Evolutionary conservation across 1,140 invertebrate species (phyloP), one percentile per base, ranked within the genome.

Genomic region (Diorhabda elongata): DNA sequence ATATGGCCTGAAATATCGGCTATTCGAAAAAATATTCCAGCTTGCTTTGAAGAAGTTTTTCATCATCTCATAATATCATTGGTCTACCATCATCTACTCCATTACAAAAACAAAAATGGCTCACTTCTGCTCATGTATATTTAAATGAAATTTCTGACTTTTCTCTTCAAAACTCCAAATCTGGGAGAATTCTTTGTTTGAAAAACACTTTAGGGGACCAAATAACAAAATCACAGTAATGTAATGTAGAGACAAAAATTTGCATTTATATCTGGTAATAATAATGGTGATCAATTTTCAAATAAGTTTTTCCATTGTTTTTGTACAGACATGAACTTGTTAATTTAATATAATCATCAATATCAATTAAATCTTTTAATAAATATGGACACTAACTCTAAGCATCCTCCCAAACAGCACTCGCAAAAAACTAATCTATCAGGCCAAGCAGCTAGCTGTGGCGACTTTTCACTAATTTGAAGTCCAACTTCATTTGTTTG

Each of bases 171-270:
- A 67, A 67, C 42, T 67, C 66, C 4, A 52, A 59, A 67, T 59
- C 42, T 9, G 26, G 59, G 59, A 47, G 44, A 26, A 67, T 9
- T 4, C 43, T n/a, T 67, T 67, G 42, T 67, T 60, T 44, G 26
- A 67, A 67, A 47, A 61, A 67, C 44, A 60, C 52, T 8, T 41
- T 41, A 45, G 58, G 66, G 47, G 64, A 58, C 64, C 64, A 66
- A 66, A 66, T 45, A 2, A n/a, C n/a, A n/a, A n/a, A 66, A 26
- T 66, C 64, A 59, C 64, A 42, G 42, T 58, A 66, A 9, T 9
- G 11, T 8, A 59, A 2, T 43, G 11, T 57, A 58, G 47, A 58
- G 3, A 58, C 56, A 58, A 57, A 41, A 6, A 65, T 66, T 45
- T 66, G 64, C 64, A 66, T 59, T 44, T 66, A 56, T 6, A 64